A percentile compares a stretch with the other conserved stretches of the same genome.
These are phyloP conservation scores for Calosoma granatense DNA, from an alignment of 1,140 invertebrate species.

Conservation along the genomic window DNA sequence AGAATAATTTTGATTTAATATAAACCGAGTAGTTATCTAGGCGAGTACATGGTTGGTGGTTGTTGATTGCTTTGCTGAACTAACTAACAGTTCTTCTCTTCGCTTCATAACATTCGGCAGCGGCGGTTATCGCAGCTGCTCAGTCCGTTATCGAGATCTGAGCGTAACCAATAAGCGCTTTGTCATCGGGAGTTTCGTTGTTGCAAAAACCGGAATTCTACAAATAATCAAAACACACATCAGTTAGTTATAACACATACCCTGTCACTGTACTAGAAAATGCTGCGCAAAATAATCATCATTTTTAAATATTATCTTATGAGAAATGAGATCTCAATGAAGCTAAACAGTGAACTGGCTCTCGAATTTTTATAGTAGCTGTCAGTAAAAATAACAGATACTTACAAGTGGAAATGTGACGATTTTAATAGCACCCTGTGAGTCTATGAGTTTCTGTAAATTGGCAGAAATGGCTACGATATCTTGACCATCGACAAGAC, in stretches of 20 bases:
- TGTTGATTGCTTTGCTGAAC: no score
- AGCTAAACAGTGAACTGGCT: no score
- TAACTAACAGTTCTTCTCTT: no score
- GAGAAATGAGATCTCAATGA: neutral
- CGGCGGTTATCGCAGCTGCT: no score
- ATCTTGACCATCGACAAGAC: conserved; percentile 85
- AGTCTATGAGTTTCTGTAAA: conserved; percentile 82
- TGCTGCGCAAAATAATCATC: neutral
- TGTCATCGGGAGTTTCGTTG: conserved; percentile 85
- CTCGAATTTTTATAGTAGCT: no score
- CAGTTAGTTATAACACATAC: neutral
- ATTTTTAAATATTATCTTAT: neutral
- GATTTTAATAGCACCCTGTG: conserved; percentile 46
- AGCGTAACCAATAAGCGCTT: conserved; percentile 90
- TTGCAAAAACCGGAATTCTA: conserved; percentile 72
- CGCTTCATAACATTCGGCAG: no score
- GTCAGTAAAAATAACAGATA: conserved; percentile 18
- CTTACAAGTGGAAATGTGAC: conserved; percentile 89
- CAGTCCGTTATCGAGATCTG: conserved; percentile 88
- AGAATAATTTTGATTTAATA: no score
- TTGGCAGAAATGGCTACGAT: conserved; percentile 84
- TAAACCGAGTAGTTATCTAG: no score
- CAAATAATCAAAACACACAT: conserved; percentile 31
- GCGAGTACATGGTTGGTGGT: no score
- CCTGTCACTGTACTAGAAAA: neutral